Percentiles rank a stretch among this genome's conserved stretches.
These are phyloP conservation scores for Lissonota sp. DNA, from an alignment of 2,888 invertebrate genomes.

Conservation along the genomic window DNA sequence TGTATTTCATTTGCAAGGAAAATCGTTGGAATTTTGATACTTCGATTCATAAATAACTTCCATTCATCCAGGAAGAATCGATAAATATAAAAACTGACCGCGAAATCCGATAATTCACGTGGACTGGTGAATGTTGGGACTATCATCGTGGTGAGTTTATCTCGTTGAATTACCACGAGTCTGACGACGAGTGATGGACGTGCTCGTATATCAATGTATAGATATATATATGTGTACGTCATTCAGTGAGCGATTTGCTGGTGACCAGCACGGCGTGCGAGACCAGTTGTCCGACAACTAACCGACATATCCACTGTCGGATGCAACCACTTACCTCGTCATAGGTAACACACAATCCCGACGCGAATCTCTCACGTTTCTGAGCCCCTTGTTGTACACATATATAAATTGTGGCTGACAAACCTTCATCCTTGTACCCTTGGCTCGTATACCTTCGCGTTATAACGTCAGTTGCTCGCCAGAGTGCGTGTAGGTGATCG, in stretches of 20 bases:
- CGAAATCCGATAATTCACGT: conserved; percentile 19
- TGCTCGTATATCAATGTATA: conserved; percentile 22
- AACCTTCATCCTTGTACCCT: neutral
- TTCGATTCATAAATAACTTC: too few relatives aligned
- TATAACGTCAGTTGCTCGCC: conserved; percentile 37
- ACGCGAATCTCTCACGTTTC: conserved; percentile 37
- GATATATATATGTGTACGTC: neutral
- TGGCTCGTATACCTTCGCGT: conserved; percentile 11
- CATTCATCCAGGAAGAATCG: too few relatives aligned
- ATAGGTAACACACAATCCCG: conserved; percentile 54
- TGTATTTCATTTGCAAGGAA: too few relatives aligned
- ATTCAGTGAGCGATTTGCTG: conserved; percentile 26
- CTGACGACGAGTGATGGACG: conserved; percentile 63
- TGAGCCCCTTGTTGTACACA: conserved; percentile 15
- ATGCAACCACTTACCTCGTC: conserved; percentile 67
- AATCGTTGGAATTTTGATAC: too few relatives aligned
- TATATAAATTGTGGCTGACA: neutral
- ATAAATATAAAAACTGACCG: too few relatives aligned
- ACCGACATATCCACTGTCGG: conserved; percentile 66
- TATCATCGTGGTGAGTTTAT: conserved; percentile 58
- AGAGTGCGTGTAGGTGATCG: conserved; percentile 50
- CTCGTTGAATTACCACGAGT: conserved; percentile 50
- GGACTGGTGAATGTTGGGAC: conserved; percentile 15
- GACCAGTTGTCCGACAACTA: conserved; percentile 64
- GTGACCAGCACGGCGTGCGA: conserved; percentile 37